A percentile compares a stretch with the other conserved stretches of the same genome.
These are phyloP conservation scores for Microdon myrmicae DNA, from an alignment of 2,888 invertebrate genomes.

Conservation along the genomic window DNA sequence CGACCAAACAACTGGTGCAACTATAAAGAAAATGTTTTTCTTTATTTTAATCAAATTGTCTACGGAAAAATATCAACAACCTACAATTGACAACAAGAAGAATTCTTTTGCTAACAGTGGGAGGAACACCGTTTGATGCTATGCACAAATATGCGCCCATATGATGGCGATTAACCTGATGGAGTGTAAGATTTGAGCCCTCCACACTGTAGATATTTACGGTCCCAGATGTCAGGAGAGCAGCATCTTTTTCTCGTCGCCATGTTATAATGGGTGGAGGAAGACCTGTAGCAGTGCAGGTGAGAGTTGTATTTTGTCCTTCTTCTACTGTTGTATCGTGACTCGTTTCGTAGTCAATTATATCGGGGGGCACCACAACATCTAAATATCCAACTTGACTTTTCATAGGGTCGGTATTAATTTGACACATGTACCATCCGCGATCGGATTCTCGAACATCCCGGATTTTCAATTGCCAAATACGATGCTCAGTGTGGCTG, in stretches of 20 bases:
- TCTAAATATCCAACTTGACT: constrained; percentile 87
- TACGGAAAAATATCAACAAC: constrained; percentile 24
- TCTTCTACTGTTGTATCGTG: constrained; percentile 87
- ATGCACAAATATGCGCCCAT: constrained; percentile 66
- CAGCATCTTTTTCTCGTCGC: constrained; percentile 82
- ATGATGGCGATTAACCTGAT: constrained; percentile 60
- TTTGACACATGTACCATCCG: constrained; percentile 93
- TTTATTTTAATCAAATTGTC: neutral
- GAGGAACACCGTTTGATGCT: constrained; percentile 66
- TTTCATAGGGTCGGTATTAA: constrained; percentile 93
- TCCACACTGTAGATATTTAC: constrained; percentile 61
- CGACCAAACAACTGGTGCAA: constrained; percentile 64
- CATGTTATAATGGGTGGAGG: constrained; percentile 88
- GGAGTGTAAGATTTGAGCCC: constrained; percentile 61
- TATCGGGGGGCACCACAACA: constrained; percentile 89
- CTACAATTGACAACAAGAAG: constrained; percentile 65
- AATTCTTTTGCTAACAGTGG: constrained; percentile 66
- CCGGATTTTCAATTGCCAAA: constrained; percentile 87
- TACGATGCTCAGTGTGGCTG: constrained; percentile 84
- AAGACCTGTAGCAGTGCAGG: constrained; percentile 87
- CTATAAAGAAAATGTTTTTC: constrained; percentile 56
- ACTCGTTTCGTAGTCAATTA: constrained; percentile 86
- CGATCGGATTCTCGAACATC: constrained; percentile 86
- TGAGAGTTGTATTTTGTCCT: constrained; percentile 85
- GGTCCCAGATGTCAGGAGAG: constrained; percentile 64